Percentiles rank a stretch among this genome's conserved stretches.
Conservation (phyloP, 2,888 invertebrate species). For the Drosophila fungiperda region DNA sequence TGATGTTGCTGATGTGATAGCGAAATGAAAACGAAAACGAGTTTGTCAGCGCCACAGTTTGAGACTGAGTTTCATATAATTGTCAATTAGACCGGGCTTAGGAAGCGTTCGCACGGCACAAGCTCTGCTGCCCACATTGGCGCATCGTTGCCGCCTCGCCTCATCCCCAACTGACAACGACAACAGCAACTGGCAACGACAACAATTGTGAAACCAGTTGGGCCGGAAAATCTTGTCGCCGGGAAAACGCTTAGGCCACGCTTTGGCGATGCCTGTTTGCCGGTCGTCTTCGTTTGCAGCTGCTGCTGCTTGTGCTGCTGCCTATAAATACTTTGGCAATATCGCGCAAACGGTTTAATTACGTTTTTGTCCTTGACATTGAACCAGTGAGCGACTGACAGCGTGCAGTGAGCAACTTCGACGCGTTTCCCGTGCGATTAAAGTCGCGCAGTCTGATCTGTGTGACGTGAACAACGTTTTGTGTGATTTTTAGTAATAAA, state of each 20-base stretch:
- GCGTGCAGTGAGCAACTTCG: conserved; percentile 31
- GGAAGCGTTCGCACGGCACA: conserved; percentile 54
- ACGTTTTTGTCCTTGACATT: conserved; percentile 84
- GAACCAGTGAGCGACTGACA: conserved; percentile 53
- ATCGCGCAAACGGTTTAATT: conserved; percentile 81
- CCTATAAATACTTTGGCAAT: conserved; percentile 81
- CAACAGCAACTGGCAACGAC: conserved; percentile 39
- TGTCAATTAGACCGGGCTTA: conserved; percentile 72
- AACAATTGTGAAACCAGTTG: conserved; percentile 68
- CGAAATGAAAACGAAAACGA: conserved; percentile 45
- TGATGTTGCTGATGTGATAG: conserved; percentile 35
- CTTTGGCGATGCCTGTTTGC: conserved; percentile 20
- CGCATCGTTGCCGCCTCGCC: conserved; percentile 40
- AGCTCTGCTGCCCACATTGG: conserved; percentile 32
- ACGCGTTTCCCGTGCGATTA: conserved; percentile 60
- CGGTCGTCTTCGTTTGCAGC: conserved; percentile 63
- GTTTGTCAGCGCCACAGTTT: conserved; percentile 43
- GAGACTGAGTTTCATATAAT: conserved; percentile 54
- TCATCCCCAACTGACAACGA: conserved; percentile 35
- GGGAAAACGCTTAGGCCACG: conserved; percentile 65
- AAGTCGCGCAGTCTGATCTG: conserved; percentile 34
- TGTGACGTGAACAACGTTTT: conserved; percentile 34
- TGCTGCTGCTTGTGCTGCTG: conserved; percentile 26
- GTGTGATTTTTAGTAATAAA: conserved; percentile 31
- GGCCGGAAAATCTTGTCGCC: conserved; percentile 77